phyloP scores from a whole-genome alignment of 2,113 vertebrate genomes.

The Panurus biarmicus region DNA sequence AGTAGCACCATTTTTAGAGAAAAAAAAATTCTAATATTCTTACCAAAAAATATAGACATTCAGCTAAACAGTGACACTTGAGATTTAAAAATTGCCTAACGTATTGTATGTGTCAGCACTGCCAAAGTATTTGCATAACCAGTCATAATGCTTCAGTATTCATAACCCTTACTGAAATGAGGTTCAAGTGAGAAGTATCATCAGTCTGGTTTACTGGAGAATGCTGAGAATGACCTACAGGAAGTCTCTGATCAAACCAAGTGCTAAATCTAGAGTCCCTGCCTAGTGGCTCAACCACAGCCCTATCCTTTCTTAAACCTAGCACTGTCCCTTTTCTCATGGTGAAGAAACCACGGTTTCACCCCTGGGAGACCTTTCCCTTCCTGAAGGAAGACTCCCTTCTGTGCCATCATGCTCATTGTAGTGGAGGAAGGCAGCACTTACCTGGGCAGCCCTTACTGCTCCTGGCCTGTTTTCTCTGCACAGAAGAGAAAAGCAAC shows the following conservation, averaged over 20 bases:
- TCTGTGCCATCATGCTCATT: too few species aligned
- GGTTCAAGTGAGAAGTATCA: neutral
- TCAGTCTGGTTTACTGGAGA: neutral
- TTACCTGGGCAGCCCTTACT: neutral
- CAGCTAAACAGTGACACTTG: neutral
- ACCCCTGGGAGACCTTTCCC: neutral
- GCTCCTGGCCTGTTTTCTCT: neutral
- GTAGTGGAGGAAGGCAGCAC: neutral
- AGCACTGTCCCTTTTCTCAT: neutral
- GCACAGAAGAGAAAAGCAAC: neutral
- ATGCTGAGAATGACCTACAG: neutral
- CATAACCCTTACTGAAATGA: neutral
- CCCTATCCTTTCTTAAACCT: neutral
- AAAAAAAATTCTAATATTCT: neutral
- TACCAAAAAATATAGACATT: neutral
- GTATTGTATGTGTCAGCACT: neutral
- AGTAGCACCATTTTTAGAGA: neutral
- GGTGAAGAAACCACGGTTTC: neutral
- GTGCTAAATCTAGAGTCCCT: neutral
- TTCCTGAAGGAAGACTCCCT: neutral
- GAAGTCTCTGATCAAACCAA: neutral
- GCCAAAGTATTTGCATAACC: neutral
- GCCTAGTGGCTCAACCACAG: neutral
- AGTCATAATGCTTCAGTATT: neutral
- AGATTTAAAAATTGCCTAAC: neutral